Percentiles rank a stretch among this genome's conserved stretches.
phyloP scores from a whole-genome alignment of 2,797 vertebrate species.

The Anolis apletophallus region DNA sequence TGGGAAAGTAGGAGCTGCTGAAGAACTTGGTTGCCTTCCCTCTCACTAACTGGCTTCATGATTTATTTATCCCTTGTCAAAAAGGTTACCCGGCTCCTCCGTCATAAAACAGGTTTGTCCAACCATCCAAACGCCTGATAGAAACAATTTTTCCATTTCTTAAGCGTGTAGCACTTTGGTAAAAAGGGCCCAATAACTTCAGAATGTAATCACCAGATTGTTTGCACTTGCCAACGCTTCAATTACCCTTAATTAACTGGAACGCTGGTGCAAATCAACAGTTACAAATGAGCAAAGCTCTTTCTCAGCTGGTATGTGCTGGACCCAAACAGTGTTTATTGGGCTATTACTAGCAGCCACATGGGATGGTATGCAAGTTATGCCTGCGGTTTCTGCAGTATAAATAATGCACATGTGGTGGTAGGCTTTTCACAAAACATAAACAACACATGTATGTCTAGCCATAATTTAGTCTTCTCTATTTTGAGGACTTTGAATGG shows the following conservation, averaged over 20 bases:
- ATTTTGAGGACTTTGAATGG: neutral
- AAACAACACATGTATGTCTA: neutral
- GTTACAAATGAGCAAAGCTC: conserved; percentile 44
- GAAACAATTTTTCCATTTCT: conserved; percentile 34
- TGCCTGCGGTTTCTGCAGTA: neutral
- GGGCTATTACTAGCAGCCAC: neutral
- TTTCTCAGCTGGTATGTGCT: conserved; percentile 26
- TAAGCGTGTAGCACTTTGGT: conserved; percentile 40
- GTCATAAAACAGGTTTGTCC: conserved; percentile 26
- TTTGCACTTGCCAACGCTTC: conserved; percentile 44
- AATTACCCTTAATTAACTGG: conserved; percentile 59
- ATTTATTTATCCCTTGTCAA: conserved; percentile 13
- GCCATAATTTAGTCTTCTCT: neutral
- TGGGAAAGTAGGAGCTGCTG: neutral
- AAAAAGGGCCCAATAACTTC: conserved; percentile 44
- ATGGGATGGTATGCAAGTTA: neutral
- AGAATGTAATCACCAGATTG: conserved; percentile 52
- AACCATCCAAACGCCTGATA: conserved; percentile 23
- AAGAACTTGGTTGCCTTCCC: neutral
- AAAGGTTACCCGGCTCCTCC: conserved; percentile 14
- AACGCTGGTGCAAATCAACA: conserved; percentile 47
- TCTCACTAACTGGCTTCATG: neutral
- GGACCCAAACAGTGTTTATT: neutral
- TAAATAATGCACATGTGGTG: neutral
- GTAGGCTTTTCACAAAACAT: neutral